phyloP scores from a whole-genome alignment of 2,888 invertebrate genomes.

The Palloptera scutellata region DNA sequence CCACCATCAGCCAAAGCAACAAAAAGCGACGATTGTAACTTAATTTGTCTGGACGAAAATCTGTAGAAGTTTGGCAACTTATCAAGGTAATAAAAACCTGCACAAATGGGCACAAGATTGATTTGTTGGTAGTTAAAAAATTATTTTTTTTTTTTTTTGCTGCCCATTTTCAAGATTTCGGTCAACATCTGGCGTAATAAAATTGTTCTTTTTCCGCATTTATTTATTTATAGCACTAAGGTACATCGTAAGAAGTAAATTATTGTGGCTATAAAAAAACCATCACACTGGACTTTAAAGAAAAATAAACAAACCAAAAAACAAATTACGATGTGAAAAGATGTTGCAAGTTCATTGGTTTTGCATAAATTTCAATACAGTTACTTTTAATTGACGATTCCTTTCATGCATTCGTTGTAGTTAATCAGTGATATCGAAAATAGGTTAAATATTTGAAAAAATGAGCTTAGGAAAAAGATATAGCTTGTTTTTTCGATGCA shows the following conservation, averaged over 20 bases:
- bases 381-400: too few species aligned
- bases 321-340: not conserved
- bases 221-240: not conserved
- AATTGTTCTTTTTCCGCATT: not conserved
- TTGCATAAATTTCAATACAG: too few species aligned
- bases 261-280: not conserved
- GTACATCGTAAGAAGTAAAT: constrained; percentile 5
- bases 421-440: too few species aligned
- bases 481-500: too few species aligned
- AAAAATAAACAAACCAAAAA: not conserved
- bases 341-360: not conserved
- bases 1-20: not conserved
- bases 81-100: constrained; percentile 33
- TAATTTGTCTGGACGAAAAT: constrained; percentile 1
- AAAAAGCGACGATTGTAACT: not conserved
- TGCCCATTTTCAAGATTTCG: not conserved
- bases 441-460: too few species aligned
- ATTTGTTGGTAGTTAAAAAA: too few species aligned
- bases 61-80: constrained; percentile 21
- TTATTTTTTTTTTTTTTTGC: not conserved
- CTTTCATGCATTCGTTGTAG: too few species aligned
- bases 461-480: too few species aligned
- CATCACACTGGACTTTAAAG: not conserved
- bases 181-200: constrained; percentile 2
- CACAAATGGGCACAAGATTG: constrained; percentile 2